phyloP scores from a whole-genome alignment of 2,797 vertebrate species.

The Sorex maritimensis region DNA sequence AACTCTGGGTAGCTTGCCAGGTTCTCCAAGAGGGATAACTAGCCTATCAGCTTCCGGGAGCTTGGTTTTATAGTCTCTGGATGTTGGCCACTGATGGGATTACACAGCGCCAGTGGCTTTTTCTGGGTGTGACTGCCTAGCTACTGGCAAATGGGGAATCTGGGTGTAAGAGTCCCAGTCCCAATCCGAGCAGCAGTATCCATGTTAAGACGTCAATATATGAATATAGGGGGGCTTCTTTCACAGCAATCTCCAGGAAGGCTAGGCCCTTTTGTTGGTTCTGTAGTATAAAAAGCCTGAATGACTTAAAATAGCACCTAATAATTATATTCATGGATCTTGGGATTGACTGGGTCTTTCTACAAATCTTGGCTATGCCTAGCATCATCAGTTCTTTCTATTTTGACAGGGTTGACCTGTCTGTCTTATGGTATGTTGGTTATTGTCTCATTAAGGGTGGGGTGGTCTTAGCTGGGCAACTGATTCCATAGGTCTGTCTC shows the following conservation, averaged over 20 bases:
- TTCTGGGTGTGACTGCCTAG: too few relatives aligned
- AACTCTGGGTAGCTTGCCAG: too few relatives aligned
- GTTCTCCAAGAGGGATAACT: too few relatives aligned
- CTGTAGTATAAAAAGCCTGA: background rate
- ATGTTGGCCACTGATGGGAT: too few relatives aligned
- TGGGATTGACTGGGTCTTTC: background rate
- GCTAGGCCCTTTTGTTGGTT: background rate
- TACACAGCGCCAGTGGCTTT: too few relatives aligned
- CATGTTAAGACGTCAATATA: background rate
- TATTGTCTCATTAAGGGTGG: background rate
- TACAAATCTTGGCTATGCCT: background rate
- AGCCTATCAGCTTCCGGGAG: too few relatives aligned
- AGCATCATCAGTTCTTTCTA: background rate
- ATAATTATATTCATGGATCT: conserved; percentile 6
- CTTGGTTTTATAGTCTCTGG: too few relatives aligned
- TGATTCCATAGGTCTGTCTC: background rate
- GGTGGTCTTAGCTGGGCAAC: background rate
- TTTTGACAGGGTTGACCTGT: background rate
- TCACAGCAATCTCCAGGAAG: background rate
- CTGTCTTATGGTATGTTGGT: background rate
- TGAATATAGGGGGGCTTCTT: background rate
- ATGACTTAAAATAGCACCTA: background rate
- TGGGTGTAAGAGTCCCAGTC: too few relatives aligned
- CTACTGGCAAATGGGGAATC: too few relatives aligned
- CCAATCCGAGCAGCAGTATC: too few relatives aligned